phyloP scores from a whole-genome alignment of 2,797 vertebrate species.

The Danio kyathit region DNA sequence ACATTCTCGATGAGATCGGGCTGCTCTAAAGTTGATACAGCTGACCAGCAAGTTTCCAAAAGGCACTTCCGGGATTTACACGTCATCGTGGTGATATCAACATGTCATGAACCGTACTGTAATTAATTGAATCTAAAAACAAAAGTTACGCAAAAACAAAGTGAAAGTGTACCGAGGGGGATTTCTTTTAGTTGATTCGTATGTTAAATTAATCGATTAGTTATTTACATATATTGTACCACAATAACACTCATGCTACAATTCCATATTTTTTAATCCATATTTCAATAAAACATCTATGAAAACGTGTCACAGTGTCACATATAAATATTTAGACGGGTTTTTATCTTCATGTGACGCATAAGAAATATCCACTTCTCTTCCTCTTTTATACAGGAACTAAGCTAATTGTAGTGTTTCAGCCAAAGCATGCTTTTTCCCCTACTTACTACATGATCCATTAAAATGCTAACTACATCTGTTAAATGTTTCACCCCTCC shows the following conservation, averaged over 20 bases:
- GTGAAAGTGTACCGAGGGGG: neutral
- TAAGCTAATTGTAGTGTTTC: neutral
- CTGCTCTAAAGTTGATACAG: constrained; percentile 8
- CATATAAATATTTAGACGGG: neutral
- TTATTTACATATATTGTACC: neutral
- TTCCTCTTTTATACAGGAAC: neutral
- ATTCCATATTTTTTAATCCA: neutral
- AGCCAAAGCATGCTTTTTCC: too few relatives aligned
- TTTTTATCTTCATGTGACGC: neutral
- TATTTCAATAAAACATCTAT: neutral
- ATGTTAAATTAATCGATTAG: neutral
- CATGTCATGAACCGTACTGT: constrained; percentile 8
- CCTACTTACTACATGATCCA: neutral
- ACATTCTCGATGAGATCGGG: constrained; percentile 7
- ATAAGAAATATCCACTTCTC: neutral
- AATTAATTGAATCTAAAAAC: neutral
- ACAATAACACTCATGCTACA: neutral
- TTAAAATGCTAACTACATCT: neutral
- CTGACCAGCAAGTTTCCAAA: constrained; percentile 50
- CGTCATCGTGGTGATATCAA: constrained; percentile 5
- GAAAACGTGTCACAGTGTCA: neutral
- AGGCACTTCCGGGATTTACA: constrained; percentile 48
- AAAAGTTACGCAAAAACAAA: neutral
- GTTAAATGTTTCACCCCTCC: neutral
- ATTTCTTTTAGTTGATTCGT: neutral